Percentiles rank a stretch among this genome's conserved stretches.
These are phyloP conservation scores for Neodiprion lecontei DNA, from an alignment of 1,140 invertebrate species.

Conservation along the genomic window DNA sequence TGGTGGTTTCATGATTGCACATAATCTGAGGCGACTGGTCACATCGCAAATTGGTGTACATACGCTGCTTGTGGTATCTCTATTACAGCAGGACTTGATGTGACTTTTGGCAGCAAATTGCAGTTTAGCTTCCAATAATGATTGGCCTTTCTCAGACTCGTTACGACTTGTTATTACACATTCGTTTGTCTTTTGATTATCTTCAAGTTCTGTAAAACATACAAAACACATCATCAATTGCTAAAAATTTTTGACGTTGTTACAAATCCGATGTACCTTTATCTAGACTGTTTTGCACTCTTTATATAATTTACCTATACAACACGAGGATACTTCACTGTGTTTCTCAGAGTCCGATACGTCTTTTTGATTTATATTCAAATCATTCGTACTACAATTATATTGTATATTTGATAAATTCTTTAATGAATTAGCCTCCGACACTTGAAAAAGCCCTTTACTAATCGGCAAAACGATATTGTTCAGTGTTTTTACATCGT, in stretches of 20 bases:
- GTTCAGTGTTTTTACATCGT: not conserved
- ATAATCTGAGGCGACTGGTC: not conserved
- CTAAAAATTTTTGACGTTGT: too few species aligned
- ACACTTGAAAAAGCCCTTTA: not conserved
- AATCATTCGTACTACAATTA: not conserved
- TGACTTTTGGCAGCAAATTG: not conserved
- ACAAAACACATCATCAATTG: not conserved
- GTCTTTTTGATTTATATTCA: not conserved
- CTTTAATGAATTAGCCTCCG: not conserved
- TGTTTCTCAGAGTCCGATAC: not conserved
- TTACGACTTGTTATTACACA: not conserved
- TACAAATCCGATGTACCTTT: too few species aligned
- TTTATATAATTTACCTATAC: not conserved
- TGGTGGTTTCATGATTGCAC: not conserved
- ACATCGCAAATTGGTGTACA: slow-evolving; percentile 1
- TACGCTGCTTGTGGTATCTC: not conserved
- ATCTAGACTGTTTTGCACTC: too few species aligned
- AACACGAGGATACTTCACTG: not conserved
- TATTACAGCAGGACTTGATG: not conserved
- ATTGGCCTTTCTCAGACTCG: not conserved
- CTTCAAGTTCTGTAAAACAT: not conserved
- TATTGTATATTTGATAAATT: not conserved
- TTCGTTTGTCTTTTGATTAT: not conserved
- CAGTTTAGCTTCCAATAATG: not conserved
- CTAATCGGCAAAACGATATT: not conserved